Base-by-base conservation (phyloP, 2,113 vertebrate genomes). In the Tauraco erythrolophus region DNA sequence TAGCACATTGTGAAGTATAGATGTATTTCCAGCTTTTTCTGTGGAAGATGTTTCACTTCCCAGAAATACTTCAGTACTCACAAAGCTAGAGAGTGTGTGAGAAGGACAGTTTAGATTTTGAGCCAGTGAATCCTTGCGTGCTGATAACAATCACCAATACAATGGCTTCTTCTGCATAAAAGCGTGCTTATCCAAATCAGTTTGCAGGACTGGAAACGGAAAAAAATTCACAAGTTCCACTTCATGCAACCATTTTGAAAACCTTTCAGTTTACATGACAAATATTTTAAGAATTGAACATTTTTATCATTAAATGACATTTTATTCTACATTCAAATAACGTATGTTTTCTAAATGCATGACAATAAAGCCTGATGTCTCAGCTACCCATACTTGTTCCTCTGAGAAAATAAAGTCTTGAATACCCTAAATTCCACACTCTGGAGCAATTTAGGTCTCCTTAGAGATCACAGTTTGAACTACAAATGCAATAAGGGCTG, bases 401-500 rank as follows among this genome's bases (percentile, higher is more conserved):
- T 96, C 91, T 79, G 48, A 64, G 54, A 85, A 94, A 96, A 96
- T 92, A 94, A 94, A 83, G 30, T 75, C 77, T 87, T 50, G 88
- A 92, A 96, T 96, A 94, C 79, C 94, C 83, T 48, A 61, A 94
- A 97, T 79, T 89, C 62, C 77, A 89, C 41, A 88, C 65, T 84
- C 83, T 53, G 48, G 89, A 97, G 94, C 94, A 97, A 97, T 94
- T 93, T 90, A 91, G 97, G 69, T 93, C 94, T 97, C 85, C 94
- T 95, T 97, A 88, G 71, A 95, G 83, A 97, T 87, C 93, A 96
- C 94, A 95, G 95, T 97, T 95, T 97, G 97, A 98, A 97, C 96
- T 87, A 61, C 85, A 97, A 94, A 86, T 96, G 82, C 88, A 93
- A 19, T 75, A 94, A 96, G 90, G 78, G 90, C 96, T 98, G 95